phyloP scores from a whole-genome alignment of 2,797 vertebrate species.

The Esox lucius region DNA sequence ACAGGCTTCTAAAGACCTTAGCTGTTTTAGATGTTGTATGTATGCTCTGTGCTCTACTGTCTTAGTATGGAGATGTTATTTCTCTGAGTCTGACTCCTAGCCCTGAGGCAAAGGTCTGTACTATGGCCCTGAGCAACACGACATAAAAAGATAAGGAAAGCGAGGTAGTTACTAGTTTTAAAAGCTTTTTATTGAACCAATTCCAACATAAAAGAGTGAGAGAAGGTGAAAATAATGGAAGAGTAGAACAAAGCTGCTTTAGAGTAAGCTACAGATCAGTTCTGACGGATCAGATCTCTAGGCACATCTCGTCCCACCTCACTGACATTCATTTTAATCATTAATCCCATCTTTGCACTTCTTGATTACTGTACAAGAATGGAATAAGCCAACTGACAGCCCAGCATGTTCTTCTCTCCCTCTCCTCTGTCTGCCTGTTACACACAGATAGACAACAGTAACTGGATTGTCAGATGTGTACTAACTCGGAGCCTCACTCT shows the following conservation, averaged over 20 bases:
- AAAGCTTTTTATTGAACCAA: background rate
- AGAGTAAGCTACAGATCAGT: conserved; percentile 17
- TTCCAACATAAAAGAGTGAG: background rate
- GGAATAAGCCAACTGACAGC: conserved; percentile 49
- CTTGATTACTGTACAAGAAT: conserved; percentile 41
- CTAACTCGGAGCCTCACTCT: background rate
- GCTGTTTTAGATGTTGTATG: conserved; percentile 19
- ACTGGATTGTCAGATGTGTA: background rate
- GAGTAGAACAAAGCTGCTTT: conserved; percentile 7
- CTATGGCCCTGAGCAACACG: conserved; percentile 5
- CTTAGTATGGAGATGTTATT: background rate
- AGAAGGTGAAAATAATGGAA: conserved; percentile 15
- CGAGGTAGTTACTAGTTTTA: background rate
- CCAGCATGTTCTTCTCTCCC: conserved; percentile 29
- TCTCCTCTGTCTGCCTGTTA: background rate
- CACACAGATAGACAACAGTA: background rate
- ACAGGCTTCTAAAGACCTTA: conserved; percentile 18
- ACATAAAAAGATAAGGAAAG: background rate
- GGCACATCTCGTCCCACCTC: conserved; percentile 27
- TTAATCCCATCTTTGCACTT: conserved; percentile 43
- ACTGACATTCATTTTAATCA: conserved; percentile 49
- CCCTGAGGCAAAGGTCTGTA: background rate
- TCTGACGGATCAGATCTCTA: conserved; percentile 34
- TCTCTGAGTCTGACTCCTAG: background rate
- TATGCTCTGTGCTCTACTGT: background rate